Conservation (phyloP, 1,140 invertebrate species). For the Pseudomyrmex pallidus region DNA sequence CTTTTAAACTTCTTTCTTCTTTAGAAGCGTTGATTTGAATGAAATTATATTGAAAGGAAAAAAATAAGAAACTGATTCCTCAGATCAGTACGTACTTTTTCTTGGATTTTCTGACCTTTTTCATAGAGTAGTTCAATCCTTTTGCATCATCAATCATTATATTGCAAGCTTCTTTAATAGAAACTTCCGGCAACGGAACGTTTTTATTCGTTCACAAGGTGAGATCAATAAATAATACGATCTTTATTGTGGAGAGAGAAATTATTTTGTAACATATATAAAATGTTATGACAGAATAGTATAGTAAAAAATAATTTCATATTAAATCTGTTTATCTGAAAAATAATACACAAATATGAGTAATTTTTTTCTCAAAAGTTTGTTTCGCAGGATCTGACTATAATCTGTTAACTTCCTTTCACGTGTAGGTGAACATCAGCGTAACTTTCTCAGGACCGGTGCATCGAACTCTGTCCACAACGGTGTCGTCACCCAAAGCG, state of each 20-base stretch:
- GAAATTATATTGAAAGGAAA: not conserved
- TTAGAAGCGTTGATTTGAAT: not conserved
- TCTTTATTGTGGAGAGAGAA: not conserved
- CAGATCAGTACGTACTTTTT: not conserved
- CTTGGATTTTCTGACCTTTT: not conserved
- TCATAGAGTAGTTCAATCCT: not conserved
- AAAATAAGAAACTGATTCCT: not conserved
- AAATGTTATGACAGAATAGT: too few species aligned
- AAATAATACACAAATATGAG: not conserved
- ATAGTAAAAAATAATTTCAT: not conserved
- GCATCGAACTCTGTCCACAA: slow-evolving; percentile 77
- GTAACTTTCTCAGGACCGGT: slow-evolving; percentile 80
- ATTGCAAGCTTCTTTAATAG: not conserved
- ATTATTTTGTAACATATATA: not conserved
- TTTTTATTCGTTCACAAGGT: not conserved
- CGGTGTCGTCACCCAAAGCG: slow-evolving; percentile 65
- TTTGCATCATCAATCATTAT: slow-evolving; percentile 30
- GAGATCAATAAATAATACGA: not conserved
- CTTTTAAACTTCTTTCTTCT: not conserved
- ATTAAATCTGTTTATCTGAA: not conserved
- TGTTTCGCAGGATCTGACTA: not conserved
- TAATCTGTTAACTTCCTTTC: not conserved
- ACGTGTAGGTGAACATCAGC: slow-evolving; percentile 78
- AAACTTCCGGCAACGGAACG: not conserved
- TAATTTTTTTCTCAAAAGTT: slow-evolving; percentile 5